Conservation (phyloP, 2,113 vertebrate species). For the Odontesthes bonariensis region DNA sequence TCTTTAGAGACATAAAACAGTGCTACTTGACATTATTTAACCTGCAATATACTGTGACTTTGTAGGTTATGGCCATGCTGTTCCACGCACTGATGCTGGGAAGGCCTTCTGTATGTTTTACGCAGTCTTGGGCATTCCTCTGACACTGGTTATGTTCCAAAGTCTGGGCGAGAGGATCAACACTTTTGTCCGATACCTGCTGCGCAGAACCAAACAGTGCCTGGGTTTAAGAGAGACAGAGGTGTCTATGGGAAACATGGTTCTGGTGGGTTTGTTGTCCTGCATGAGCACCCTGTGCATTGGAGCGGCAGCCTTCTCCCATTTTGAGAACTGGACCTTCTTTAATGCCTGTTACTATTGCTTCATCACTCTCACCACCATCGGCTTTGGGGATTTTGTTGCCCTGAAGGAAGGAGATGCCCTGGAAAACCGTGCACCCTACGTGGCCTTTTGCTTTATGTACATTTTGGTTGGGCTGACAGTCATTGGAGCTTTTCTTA, state of each 20-base stretch:
- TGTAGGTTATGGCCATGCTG: constrained; percentile 89
- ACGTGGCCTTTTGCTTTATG: constrained; percentile 91
- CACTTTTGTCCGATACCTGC: constrained; percentile 83
- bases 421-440: constrained; percentile 86
- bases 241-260: constrained; percentile 91
- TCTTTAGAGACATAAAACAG: neutral
- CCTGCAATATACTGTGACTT: constrained; percentile 33
- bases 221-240: constrained; percentile 85
- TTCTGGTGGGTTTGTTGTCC: constrained; percentile 88
- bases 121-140: constrained; percentile 89
- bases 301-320: constrained; percentile 88
- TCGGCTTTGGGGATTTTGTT: constrained; percentile 93
- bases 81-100: constrained; percentile 87
- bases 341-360: constrained; percentile 93
- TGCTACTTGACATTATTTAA: constrained; percentile 7
- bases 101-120: constrained; percentile 95
- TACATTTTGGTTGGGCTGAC: constrained; percentile 92
- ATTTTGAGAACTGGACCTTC: constrained; percentile 93
- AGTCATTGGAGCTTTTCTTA: constrained; percentile 91
- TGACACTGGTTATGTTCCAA: constrained; percentile 94
- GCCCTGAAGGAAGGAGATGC: constrained; percentile 89
- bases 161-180: constrained; percentile 93
- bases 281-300: constrained; percentile 88
- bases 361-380: constrained; percentile 93
- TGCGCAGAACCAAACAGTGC: constrained; percentile 86